A percentile compares a stretch with the other conserved stretches of the same genome.
Evolutionary conservation across 2,797 vertebrate genomes (phyloP).

Genomic region (Aselliscus stoliczkanus): DNA sequence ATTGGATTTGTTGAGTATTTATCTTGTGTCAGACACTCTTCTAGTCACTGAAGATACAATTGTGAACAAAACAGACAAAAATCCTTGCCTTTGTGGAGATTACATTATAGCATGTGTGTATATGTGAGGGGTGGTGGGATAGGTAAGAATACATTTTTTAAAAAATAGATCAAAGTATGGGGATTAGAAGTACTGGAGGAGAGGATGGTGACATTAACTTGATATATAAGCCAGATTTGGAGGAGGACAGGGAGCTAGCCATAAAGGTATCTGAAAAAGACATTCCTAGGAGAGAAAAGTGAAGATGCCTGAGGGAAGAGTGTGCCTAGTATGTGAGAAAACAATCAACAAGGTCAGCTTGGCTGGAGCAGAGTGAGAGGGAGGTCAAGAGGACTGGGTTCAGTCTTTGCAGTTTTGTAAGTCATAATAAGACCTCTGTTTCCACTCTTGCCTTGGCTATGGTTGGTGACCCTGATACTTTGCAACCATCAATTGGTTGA

Average conservation of each 20-base stretch:
- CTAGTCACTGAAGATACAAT: neutral
- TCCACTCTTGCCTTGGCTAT: neutral
- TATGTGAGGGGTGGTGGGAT: neutral
- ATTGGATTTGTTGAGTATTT: neutral
- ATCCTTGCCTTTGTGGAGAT: neutral
- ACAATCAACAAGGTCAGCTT: neutral
- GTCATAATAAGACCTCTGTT: neutral
- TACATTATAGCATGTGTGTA: neutral
- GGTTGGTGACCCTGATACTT: neutral
- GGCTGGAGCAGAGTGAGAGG: neutral
- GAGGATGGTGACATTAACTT: neutral
- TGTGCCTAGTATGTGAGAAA: neutral
- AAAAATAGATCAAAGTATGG: neutral
- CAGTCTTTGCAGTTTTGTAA: neutral
- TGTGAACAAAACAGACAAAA: constrained; percentile 9
- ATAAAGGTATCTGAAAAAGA: neutral
- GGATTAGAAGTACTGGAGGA: neutral
- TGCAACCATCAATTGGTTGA: neutral
- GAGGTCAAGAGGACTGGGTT: neutral
- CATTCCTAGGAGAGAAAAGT: neutral
- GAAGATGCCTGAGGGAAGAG: neutral
- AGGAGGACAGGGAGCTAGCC: neutral
- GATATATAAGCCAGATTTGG: neutral
- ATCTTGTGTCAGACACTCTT: neutral
- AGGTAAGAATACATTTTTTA: neutral